Conservation (phyloP, 2,113 vertebrate genomes). For the Cryptomyrus ogoouensis region DNA sequence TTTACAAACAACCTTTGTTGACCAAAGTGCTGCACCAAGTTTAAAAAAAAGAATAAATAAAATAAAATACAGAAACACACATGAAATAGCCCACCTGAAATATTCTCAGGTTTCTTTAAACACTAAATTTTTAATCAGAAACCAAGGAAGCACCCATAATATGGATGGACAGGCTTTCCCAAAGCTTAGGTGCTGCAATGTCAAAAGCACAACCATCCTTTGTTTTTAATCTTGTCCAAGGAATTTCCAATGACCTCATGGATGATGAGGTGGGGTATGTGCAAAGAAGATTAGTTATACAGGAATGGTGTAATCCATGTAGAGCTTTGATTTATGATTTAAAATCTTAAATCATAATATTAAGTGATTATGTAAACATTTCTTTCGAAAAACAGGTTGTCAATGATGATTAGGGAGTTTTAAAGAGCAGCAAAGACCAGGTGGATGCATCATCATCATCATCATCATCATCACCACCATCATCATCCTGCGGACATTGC, state of each 20-base stretch:
- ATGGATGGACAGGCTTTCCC: neutral
- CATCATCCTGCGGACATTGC: neutral
- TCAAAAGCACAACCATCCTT: neutral
- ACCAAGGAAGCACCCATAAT: neutral
- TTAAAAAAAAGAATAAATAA: neutral
- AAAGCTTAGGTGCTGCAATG: neutral
- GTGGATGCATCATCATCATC: neutral
- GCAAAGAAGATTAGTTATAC: neutral
- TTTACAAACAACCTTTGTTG: neutral
- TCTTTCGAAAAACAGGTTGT: neutral
- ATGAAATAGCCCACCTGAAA: neutral
- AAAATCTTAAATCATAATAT: neutral
- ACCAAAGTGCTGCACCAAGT: neutral
- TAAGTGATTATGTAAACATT: neutral
- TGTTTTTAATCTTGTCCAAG: neutral
- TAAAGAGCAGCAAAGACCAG: neutral
- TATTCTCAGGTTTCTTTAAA: neutral
- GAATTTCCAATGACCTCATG: neutral
- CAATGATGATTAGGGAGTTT: neutral
- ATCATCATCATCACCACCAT: neutral
- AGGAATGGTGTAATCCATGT: neutral
- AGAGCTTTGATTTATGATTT: too few relatives aligned
- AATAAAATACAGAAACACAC: neutral
- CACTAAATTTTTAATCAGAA: neutral
- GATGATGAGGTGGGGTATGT: neutral